Base-by-base conservation (phyloP, 2,888 invertebrate species). In the Incurvaria masculella region DNA sequence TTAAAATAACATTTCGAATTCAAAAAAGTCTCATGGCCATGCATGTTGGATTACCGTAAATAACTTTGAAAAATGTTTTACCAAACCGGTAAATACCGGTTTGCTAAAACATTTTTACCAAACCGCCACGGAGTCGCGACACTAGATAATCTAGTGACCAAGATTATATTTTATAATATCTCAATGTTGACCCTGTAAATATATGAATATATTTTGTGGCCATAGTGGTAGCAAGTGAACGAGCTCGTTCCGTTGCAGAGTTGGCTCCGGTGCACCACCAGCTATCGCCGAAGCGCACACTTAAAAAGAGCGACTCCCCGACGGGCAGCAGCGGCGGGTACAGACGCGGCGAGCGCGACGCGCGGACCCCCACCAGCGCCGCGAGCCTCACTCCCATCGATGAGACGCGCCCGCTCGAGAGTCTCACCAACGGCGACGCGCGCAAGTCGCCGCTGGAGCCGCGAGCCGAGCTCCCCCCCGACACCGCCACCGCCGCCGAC, bases 321-420 rank as follows among this genome's bases (percentile, higher is more conserved):
- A 76, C 74, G 14, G 74, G 73, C 61, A 60, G n/a, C n/a, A n/a
- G n/a, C n/a, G n/a, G 41, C 10, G 21, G 72, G 53, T 73, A 74
- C 67, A 78, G 76, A 64, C 68, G 76, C 49, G 79, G 14, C 33
- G 33, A 8, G 8, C 14, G 14, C 33, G 14, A 33, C 23, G 10
- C 79, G 60, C 79, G 79, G 61, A 79, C 79, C 2, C 79, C 79
- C 4, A 79, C 79, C 2, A 79, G 79, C 3, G 79, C 79, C 4
- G 65, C 63, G 52, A 79, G 74, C 60, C 65, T 79, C 19, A 79
- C 79, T 19, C 79, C 79, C 20, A 79, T 79, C 52, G 78, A 79
- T 52, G 79, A 79, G 53, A 79, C 75, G 14, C 76, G 67, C 55
- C 72, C 79, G 42, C 56, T 79, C 50, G 78, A 79, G 53, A 68